Base-by-base conservation (phyloP, 2,888 invertebrate species). In the Lomographa bimaculata region DNA sequence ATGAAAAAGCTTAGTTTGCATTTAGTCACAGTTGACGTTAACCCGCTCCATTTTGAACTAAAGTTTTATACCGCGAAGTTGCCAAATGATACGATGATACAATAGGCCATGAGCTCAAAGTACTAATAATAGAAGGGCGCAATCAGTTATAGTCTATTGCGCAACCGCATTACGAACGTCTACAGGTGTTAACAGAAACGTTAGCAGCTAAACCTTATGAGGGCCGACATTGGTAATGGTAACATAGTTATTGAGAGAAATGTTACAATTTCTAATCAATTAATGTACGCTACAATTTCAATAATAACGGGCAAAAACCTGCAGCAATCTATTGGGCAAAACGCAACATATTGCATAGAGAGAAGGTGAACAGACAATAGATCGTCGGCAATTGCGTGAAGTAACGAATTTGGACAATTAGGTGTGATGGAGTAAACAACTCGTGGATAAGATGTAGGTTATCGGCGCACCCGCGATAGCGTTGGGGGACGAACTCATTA, bases 351-450 rank as follows among this genome's bases (percentile, higher is more conserved):
- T 59, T 57, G 57, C 54, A 62, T 61, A 50, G 46, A 50, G 50
- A 50, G 57, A 61, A 60, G 60, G 54, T 55, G 55, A 62, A 51
- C 63, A 55, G 60, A 71, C 67, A 71, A 73, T 64, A 51, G 59
- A 50, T 52, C 60, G 45, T 49, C 56, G 50, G 57, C 55, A 56
- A 61, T 60, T 32, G 36, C 43, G 37, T 73, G 68, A 72, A 57
- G 71, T 77, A 78, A 82, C 64, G 50, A 70, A 66, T 79, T 73
- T 71, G 64, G 60, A 68, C 68, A 74, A 76, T 76, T 76, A 74
- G 64, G 60, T 56, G 48, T 55, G 62, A 65, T 66, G 64, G 57
- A 67, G 72, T 74, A 79, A 81, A 78, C 71, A 71, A 66, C 60
- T 62, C 53, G 60, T 56, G 61, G 58, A 49, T 54, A 54, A 69